Base-by-base conservation (phyloP, 92 coral and sea anemone genomes). In the Porites cylindrica region DNA sequence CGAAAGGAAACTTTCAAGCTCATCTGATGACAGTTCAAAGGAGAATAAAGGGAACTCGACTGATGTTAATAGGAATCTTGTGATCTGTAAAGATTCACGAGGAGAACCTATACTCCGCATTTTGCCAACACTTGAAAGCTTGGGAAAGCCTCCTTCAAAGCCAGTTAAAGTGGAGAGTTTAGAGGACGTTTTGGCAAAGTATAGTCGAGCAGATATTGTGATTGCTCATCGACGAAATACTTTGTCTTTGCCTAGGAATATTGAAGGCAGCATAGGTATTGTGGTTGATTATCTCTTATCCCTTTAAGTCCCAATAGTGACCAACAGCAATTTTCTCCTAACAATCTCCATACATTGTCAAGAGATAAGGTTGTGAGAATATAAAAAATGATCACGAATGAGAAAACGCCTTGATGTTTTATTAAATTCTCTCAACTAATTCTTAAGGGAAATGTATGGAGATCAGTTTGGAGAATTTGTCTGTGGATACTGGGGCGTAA, bases 81-180 rank as follows among this genome's bases (percentile, higher is more conserved):
- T 76, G 4, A 7, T 58, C 0, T 66, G 66, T 56, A 19, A 51
- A 10, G 77, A 78, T 51, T 70, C 78, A 23, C 72, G 53, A 60
- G 95, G 89, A 29, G 82, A 80, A 0, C 95, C 94, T 50, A 88
- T 76, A 38, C 75, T 94, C 32, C 70, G 86, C 10, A 84, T 80
- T 52, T 79, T 94, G 58, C 98, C 98, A 0, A 87, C 96, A 52
- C 85, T 94, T 52, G 88, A 88, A 59, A 92, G 86, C 78, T 83
- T 90, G 51, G 96, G 98, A 52, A 62, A 66, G 38, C 80, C 77
- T 21, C 96, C 96, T 23, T 11, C 63, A 7, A 93, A 93, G 70
- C 89, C 88, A 68, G 51, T 83, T 1, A 90, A 90, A 71, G 90
- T 82, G 6, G 81, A 52, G 24, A 24, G 52, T 18, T 60, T 92